Evolutionary conservation across 2,888 invertebrate species (phyloP).

Genomic region (Bellardia pandia): DNA sequence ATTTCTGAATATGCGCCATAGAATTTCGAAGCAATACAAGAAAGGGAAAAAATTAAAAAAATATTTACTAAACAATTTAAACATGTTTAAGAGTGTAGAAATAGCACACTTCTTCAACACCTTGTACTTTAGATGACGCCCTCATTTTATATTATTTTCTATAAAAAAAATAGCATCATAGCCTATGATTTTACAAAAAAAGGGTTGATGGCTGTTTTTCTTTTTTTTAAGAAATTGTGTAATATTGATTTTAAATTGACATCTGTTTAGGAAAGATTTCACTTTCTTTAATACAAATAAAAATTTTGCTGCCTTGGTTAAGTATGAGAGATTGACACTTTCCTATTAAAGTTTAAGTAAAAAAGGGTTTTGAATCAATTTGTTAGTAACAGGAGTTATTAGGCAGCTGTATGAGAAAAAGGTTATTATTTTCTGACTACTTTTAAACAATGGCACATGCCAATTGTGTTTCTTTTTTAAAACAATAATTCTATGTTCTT

Average conservation of each 20-base stretch:
- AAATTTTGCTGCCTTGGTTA: constrained; percentile 25
- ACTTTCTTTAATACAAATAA: constrained; percentile 33
- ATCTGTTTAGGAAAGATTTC: constrained; percentile 61
- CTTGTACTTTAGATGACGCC: constrained; percentile 14
- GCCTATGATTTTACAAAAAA: background rate
- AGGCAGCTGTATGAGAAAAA: constrained; percentile 62
- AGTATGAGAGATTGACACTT: constrained; percentile 54
- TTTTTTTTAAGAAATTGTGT: constrained; percentile 17
- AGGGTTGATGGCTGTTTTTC: constrained; percentile 17
- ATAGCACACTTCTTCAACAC: background rate
- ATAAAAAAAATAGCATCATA: background rate
- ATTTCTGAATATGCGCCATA: no score
- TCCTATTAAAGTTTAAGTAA: background rate
- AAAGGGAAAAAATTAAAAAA: background rate
- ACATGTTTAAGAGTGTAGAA: background rate
- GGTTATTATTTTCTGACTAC: constrained; percentile 4
- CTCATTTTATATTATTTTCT: background rate
- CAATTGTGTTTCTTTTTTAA: constrained; percentile 35
- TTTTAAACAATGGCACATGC: constrained; percentile 69
- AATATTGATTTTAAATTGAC: constrained; percentile 80
- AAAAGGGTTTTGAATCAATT: constrained; percentile 36
- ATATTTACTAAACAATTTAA: background rate
- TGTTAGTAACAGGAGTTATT: constrained; percentile 13
- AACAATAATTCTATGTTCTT: background rate
- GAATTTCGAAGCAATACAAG: constrained; percentile 28